Evolutionary conservation across 2,797 vertebrate species (phyloP).

Genomic region (Pangasius sanitwongsei): DNA sequence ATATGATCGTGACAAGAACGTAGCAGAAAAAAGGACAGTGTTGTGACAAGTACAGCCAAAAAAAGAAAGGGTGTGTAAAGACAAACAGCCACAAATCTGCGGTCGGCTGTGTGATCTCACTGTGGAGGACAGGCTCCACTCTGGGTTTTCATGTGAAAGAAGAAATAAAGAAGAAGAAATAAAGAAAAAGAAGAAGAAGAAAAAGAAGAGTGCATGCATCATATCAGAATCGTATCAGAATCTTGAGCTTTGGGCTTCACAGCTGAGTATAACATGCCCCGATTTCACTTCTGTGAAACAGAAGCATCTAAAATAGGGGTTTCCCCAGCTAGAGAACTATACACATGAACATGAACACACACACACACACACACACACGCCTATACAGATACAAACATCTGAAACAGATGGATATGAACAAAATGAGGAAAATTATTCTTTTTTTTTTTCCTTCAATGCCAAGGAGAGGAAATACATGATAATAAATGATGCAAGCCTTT

Average conservation of each 20-base stretch:
- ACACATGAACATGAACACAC: neutral
- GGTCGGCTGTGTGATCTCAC: conserved; percentile 46
- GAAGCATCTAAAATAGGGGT: conserved; percentile 6
- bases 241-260: neutral
- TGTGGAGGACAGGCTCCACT: conserved; percentile 7
- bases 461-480: neutral
- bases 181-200: no score
- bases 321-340: conserved; percentile 1
- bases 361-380: neutral
- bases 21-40: neutral
- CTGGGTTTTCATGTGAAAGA: neutral
- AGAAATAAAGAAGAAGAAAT: neutral
- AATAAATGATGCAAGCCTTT: neutral
- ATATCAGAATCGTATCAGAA: neutral
- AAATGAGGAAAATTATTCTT: neutral
- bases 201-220: no score
- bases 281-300: conserved; percentile 2
- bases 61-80: conserved; percentile 6
- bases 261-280: neutral
- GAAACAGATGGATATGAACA: neutral
- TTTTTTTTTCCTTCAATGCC: neutral
- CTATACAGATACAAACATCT: neutral
- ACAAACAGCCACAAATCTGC: conserved; percentile 46
- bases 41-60: conserved; percentile 11
- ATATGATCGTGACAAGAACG: conserved; percentile 1